A percentile compares a stretch with the other conserved stretches of the same genome.
Conservation (phyloP, 1,140 invertebrate species). For the Leptinotarsa undecemlineata region DNA sequence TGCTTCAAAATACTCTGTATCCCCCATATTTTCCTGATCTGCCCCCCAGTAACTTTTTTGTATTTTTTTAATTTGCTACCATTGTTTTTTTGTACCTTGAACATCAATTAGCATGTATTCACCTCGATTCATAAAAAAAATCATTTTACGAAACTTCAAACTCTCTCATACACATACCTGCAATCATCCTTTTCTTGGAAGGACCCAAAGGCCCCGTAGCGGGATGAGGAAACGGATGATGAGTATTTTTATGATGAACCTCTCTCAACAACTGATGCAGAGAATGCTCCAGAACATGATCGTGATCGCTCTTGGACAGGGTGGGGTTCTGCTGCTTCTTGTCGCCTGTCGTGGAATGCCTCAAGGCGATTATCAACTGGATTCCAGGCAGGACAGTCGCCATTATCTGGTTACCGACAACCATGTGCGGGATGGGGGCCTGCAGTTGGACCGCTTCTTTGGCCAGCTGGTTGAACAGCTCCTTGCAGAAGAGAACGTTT, state of each 20-base stretch:
- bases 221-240: slow-evolving; percentile 93
- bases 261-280: slow-evolving; percentile 91
- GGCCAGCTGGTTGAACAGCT: slow-evolving; percentile 92
- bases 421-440: slow-evolving; percentile 92
- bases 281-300: slow-evolving; percentile 95
- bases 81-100: too few species aligned
- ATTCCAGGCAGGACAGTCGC: slow-evolving; percentile 82
- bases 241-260: slow-evolving; percentile 89
- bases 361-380: slow-evolving; percentile 60
- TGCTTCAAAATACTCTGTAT: too few species aligned
- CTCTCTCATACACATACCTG: slow-evolving; percentile 60
- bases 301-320: slow-evolving; percentile 77
- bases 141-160: too few species aligned
- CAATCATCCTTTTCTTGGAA: slow-evolving; percentile 84
- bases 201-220: slow-evolving; percentile 89
- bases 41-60: too few species aligned
- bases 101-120: too few species aligned
- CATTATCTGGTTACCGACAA: slow-evolving; percentile 96
- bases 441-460: slow-evolving; percentile 92
- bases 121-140: too few species aligned
- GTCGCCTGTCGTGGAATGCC: slow-evolving; percentile 73
- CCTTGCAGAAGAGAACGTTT: slow-evolving; percentile 97
- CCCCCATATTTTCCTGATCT: too few species aligned
- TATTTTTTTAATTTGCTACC: too few species aligned
- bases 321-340: slow-evolving; percentile 59